Base-by-base conservation (phyloP, 2,797 vertebrate species). In the Adelosebastes latens region DNA sequence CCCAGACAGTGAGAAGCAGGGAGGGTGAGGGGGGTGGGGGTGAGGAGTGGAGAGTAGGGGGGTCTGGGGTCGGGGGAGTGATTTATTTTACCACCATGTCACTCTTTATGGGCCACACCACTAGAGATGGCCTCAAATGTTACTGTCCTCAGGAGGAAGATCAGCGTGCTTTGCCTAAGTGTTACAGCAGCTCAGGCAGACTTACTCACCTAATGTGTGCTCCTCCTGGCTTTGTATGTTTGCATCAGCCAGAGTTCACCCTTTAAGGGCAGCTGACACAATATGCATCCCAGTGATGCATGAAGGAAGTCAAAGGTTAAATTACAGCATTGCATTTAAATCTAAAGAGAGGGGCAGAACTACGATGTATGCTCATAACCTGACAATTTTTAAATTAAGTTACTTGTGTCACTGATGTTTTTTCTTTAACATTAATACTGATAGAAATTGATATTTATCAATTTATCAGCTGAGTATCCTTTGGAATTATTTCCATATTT, bases 71-170 rank as follows among this genome's bases (percentile, higher is more conserved):
- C 61, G 13, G 49, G 81, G 82, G 76, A 77, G 77, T 91, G 93
- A 95, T 96, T 95, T 94, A 95, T 95, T 94, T 95, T 87, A 92
- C 89, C 88, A 84, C 81, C 85, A 77, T 88, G 87, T 94, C 93
- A 92, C 90, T 91, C 89, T 96, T 96, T 96, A 96, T 91, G 86
- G 89, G 81, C 89, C 87, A 69, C 80, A 84, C 87, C 78, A 81
- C 84, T 88, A 90, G 92, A 95, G 82, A 90, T 85, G 88, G 90
- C 85, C 87, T 93, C 86, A 88, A 88, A 94, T 80, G 83, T 95
- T 95, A 96, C 88, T 77, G 88, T 94, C 89, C 95, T 95, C 95
- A 64, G 74, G 95, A 95, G 94, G 87, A 91, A 87, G 90, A 93
- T 94, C 92, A 92, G 88, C 75, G 5, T 70, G 75, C 83, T 92